phyloP scores from a whole-genome alignment of 2,888 invertebrate genomes.

The Eristalinus aeneus region DNA sequence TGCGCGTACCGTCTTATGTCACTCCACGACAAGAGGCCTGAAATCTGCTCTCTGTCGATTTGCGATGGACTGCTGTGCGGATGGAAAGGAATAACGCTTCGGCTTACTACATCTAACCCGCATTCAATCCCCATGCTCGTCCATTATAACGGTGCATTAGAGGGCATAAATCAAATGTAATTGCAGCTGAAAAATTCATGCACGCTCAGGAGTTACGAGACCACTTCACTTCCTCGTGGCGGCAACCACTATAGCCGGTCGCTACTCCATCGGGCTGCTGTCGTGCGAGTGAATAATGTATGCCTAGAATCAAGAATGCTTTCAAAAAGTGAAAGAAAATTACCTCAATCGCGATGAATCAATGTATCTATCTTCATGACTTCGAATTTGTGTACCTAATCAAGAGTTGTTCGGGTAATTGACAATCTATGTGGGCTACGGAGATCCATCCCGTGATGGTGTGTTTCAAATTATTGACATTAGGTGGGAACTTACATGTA shows the following conservation, averaged over 20 bases:
- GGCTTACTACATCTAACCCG: constrained; percentile 2
- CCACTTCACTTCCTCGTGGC: constrained; percentile 47
- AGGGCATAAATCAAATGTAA: constrained; percentile 66
- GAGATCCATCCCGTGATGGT: constrained; percentile 18
- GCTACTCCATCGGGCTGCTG: background rate
- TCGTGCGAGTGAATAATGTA: constrained; percentile 41
- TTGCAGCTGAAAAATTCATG: constrained; percentile 57
- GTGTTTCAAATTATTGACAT: constrained; percentile 30
- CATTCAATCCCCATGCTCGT: constrained; percentile 37
- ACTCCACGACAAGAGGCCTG: background rate
- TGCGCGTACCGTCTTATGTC: constrained; percentile 7
- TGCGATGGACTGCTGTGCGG: background rate
- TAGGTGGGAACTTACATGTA: constrained; percentile 2
- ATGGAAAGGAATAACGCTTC: constrained; percentile 30
- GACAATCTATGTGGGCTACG: constrained; percentile 26
- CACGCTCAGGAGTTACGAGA: constrained; percentile 47
- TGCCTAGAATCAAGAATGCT: constrained; percentile 54
- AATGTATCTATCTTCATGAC: background rate
- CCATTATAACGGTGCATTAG: constrained; percentile 64
- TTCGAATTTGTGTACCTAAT: constrained; percentile 21
- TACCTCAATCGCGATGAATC: constrained; percentile 43
- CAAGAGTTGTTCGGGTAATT: constrained; percentile 30
- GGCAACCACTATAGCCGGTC: background rate
- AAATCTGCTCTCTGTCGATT: background rate
- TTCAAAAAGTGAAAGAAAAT: constrained; percentile 60